phyloP scores from a whole-genome alignment of 2,113 vertebrate genomes.

The Indri indri region DNA sequence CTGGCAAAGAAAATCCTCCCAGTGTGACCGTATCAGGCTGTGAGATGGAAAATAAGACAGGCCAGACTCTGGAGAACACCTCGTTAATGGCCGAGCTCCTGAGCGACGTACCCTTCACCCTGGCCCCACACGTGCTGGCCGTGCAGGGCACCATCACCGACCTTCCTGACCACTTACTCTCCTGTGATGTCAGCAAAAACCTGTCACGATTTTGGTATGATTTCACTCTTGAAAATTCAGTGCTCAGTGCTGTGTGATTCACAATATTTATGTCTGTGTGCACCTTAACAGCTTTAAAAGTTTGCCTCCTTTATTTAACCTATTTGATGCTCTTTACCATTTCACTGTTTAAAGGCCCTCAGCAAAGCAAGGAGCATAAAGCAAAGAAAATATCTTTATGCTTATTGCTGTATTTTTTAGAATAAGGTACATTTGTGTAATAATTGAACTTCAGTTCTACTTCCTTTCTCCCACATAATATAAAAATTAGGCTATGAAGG shows the following conservation, averaged over 20 bases:
- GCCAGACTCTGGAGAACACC: constrained; percentile 78
- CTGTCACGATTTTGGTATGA: constrained; percentile 94
- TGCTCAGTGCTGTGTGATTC: constrained; percentile 91
- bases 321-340: constrained; percentile 13
- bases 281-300: constrained; percentile 52
- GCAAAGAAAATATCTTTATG: neutral
- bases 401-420: neutral
- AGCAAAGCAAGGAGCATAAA: constrained; percentile 8
- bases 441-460: neutral
- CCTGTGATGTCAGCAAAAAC: constrained; percentile 88
- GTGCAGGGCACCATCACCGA: constrained; percentile 85
- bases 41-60: constrained; percentile 54
- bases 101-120: constrained; percentile 93
- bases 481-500: neutral
- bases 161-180: constrained; percentile 87
- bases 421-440: constrained; percentile 27
- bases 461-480: neutral
- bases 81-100: constrained; percentile 89
- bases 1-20: constrained; percentile 53
- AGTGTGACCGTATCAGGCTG: constrained; percentile 31
- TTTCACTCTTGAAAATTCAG: constrained; percentile 97
- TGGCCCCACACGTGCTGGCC: constrained; percentile 93
- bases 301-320: constrained; percentile 35
- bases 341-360: neutral
- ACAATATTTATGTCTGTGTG: constrained; percentile 66